Evolutionary conservation across 1,140 invertebrate genomes (phyloP).

Genomic region (Polyergus mexicanus): DNA sequence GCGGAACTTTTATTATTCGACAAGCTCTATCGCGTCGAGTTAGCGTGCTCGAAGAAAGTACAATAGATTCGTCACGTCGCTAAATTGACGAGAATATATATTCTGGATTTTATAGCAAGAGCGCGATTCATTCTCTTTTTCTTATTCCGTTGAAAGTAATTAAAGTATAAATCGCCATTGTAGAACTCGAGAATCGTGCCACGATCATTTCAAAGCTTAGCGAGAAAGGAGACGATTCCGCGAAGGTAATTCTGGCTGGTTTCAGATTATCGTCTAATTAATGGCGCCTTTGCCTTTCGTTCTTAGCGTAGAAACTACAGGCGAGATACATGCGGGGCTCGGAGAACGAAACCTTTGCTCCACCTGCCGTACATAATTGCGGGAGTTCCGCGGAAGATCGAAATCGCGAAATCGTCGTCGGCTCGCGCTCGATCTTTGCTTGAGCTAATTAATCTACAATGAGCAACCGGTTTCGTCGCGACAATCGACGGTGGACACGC

Average conservation of each 20-base stretch:
- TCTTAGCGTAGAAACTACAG: conserved; percentile 43
- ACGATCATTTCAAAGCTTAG: not conserved
- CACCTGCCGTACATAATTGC: conserved; percentile 55
- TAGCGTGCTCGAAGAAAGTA: conserved; percentile 45
- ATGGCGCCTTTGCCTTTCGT: conserved; percentile 13
- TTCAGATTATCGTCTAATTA: conserved; percentile 51
- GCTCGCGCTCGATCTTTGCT: conserved; percentile 41
- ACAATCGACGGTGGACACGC: not conserved
- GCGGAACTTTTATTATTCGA: conserved; percentile 13
- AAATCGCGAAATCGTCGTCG: conserved; percentile 44
- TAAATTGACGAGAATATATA: conserved; percentile 22
- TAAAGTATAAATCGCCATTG: not conserved
- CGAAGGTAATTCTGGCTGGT: not conserved
- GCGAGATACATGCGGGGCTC: conserved; percentile 25
- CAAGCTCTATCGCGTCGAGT: conserved; percentile 6
- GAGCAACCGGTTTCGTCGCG: conserved; percentile 40
- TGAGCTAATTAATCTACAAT: conserved; percentile 62
- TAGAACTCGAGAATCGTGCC: not conserved
- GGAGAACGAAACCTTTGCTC: conserved; percentile 28
- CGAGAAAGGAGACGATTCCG: not conserved
- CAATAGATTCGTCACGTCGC: conserved; percentile 38
- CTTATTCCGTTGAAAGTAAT: conserved; percentile 1
- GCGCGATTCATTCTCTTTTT: not conserved
- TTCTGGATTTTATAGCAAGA: not conserved
- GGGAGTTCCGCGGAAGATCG: conserved; percentile 30